A percentile compares a stretch with the other conserved stretches of the same genome.
Evolutionary conservation across 2,113 vertebrate species (phyloP).

Genomic region (Sceloporus tristichus): DNA sequence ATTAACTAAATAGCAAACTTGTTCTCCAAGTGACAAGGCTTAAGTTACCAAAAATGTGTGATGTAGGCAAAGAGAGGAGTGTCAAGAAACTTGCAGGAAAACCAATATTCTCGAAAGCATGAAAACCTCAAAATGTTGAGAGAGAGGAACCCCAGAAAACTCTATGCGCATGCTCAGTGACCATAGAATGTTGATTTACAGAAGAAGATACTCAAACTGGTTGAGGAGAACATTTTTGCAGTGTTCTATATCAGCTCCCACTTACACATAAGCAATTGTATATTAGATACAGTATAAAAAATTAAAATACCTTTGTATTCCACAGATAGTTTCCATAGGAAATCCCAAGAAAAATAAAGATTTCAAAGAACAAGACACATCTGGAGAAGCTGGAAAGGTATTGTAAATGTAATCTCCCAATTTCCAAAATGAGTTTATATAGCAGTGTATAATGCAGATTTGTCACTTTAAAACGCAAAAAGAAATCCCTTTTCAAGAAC

Average conservation of each 20-base stretch:
- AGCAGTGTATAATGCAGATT: constrained; percentile 28
- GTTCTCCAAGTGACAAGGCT: neutral
- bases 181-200: neutral
- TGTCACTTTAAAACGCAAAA: neutral
- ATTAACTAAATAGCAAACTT: neutral
- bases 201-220: no score
- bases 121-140: neutral
- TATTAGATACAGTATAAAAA: neutral
- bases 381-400: constrained; percentile 75
- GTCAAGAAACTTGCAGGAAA: neutral
- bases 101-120: neutral
- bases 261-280: neutral
- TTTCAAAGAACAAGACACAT: constrained; percentile 55
- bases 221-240: neutral
- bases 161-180: neutral
- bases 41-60: neutral
- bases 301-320: constrained; percentile 12
- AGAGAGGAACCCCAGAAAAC: no score
- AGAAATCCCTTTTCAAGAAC: neutral
- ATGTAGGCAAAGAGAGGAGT: neutral
- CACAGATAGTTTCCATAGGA: constrained; percentile 68
- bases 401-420: neutral
- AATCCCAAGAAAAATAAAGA: constrained; percentile 68
- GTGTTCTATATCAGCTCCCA: no score
- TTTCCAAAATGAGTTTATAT: neutral